Conservation (phyloP, 2,113 vertebrate species). For the Zootoca vivipara region DNA sequence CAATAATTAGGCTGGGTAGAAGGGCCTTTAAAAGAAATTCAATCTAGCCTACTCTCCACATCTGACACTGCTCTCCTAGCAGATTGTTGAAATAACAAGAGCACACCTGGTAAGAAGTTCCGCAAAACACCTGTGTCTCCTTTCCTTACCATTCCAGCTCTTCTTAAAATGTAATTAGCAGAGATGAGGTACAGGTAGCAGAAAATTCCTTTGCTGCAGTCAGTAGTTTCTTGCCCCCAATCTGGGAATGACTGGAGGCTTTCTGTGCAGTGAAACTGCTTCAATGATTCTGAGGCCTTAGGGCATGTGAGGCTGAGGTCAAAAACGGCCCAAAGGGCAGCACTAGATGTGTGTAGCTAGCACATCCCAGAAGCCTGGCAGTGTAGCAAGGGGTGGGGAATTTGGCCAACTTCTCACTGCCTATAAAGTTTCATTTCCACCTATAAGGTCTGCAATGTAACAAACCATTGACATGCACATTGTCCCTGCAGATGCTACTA, state of each 20-base stretch:
- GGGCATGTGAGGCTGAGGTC: neutral
- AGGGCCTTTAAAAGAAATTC: constrained; percentile 80
- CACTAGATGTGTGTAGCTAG: neutral
- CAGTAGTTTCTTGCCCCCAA: neutral
- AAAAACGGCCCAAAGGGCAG: neutral
- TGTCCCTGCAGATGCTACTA: neutral
- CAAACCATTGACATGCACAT: neutral
- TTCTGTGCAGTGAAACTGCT: neutral
- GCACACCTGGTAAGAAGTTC: constrained; percentile 73
- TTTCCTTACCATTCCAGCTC: constrained; percentile 62
- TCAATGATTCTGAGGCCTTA: neutral
- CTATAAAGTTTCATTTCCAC: neutral
- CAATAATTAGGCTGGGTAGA: constrained; percentile 80
- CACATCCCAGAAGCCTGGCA: neutral
- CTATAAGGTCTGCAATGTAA: neutral
- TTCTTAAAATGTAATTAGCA: constrained; percentile 40
- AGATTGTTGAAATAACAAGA: constrained; percentile 83
- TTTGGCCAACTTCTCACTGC: neutral
- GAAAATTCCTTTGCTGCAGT: neutral
- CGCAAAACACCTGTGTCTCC: constrained; percentile 59
- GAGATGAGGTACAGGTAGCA: too few species aligned
- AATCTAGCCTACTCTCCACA: constrained; percentile 75
- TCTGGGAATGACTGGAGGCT: neutral
- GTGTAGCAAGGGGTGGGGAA: neutral
- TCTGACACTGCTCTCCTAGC: constrained; percentile 76